Evolutionary conservation across 2,113 vertebrate genomes (phyloP).

Genomic region (Kryptolebias marmoratus): DNA sequence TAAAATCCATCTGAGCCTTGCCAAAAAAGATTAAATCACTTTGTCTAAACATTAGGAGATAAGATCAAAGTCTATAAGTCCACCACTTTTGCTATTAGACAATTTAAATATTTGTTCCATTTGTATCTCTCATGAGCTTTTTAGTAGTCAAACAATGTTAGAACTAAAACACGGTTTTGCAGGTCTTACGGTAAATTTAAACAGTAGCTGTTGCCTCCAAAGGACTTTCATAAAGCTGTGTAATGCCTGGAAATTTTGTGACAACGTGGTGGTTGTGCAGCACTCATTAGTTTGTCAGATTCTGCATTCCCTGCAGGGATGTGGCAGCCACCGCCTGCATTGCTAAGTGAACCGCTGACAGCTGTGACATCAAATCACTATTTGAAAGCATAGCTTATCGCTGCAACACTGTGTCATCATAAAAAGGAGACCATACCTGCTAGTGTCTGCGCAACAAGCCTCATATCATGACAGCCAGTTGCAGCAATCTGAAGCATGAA

Average conservation of each 20-base stretch:
- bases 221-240: conserved; percentile 40
- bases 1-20: no score
- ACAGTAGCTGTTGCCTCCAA: conserved; percentile 20
- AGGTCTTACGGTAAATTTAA: conserved; percentile 14
- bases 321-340: conserved; percentile 61
- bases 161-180: conserved; percentile 15
- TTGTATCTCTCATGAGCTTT: neutral
- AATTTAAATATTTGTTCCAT: neutral
- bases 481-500: conserved; percentile 58
- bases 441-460: conserved; percentile 55
- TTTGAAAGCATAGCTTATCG: conserved; percentile 66
- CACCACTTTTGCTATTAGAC: neutral
- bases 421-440: conserved; percentile 64
- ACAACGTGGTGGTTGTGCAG: conserved; percentile 34
- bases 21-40: no score
- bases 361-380: conserved; percentile 72
- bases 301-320: conserved; percentile 52
- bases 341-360: conserved; percentile 71
- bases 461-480: conserved; percentile 64
- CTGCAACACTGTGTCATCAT: conserved; percentile 69
- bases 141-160: neutral
- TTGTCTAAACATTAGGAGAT: no score
- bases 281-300: conserved; percentile 73
- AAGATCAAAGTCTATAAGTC: neutral
- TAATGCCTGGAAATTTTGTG: conserved; percentile 35